A percentile compares a stretch with the other conserved stretches of the same genome.
Conservation (phyloP, 2,888 invertebrate species). For the Latheticus oryzae region DNA sequence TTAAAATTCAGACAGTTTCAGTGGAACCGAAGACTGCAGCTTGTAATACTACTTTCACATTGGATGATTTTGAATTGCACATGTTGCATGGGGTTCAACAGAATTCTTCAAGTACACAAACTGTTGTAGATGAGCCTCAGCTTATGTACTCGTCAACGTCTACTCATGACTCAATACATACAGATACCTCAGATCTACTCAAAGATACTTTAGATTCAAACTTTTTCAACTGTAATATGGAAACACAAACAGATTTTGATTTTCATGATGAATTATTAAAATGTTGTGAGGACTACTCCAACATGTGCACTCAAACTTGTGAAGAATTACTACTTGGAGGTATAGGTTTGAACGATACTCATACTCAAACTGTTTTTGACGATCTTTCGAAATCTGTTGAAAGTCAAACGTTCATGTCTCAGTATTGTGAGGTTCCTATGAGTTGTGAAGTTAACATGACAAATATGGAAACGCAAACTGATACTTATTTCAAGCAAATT, state of each 20-base stretch:
- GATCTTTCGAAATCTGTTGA: conserved; percentile 71
- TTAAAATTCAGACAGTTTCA: conserved; percentile 53
- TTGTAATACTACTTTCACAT: conserved; percentile 60
- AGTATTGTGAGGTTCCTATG: conserved; percentile 47
- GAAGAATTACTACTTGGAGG: conserved; percentile 61
- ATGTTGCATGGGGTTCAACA: conserved; percentile 46
- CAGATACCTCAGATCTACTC: conserved; percentile 57
- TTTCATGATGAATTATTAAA: conserved; percentile 59
- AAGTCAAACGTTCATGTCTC: conserved; percentile 68
- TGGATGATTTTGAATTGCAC: conserved; percentile 50
- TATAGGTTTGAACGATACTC: conserved; percentile 71
- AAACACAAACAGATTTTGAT: conserved; percentile 72
- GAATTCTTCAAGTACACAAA: conserved; percentile 60
- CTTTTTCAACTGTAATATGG: conserved; percentile 68
- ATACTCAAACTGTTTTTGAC: conserved; percentile 73
- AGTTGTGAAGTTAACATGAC: conserved; percentile 60
- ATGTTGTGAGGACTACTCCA: conserved; percentile 56
- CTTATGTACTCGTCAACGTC: conserved; percentile 49
- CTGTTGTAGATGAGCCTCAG: conserved; percentile 36
- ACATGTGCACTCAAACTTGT: conserved; percentile 66
- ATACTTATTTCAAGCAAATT: conserved; percentile 63
- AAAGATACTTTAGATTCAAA: conserved; percentile 51
- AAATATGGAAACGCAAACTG: conserved; percentile 70
- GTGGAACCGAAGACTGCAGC: conserved; percentile 54
- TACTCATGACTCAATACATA: conserved; percentile 55